These are phyloP conservation scores for Prionchulus punctatus DNA, from an alignment of 2,888 invertebrate species.

Conservation along the genomic window DNA sequence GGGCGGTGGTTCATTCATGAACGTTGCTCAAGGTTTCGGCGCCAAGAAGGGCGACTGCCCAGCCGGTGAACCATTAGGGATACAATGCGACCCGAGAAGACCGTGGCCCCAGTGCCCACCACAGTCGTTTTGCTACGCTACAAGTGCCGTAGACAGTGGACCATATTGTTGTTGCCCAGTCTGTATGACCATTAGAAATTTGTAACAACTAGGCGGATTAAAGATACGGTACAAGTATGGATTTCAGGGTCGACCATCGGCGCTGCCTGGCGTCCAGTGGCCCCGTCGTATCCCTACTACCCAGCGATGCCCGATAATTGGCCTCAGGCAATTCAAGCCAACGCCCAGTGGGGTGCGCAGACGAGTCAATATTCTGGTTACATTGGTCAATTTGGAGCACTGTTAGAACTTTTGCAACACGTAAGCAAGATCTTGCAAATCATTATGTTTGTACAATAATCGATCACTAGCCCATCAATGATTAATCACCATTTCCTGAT, in stretches of 20 bases:
- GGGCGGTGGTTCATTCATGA: no score
- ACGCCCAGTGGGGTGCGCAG: background rate
- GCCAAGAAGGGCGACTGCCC: conserved; percentile 5
- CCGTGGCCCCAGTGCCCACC: conserved; percentile 33
- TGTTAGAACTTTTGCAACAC: no score
- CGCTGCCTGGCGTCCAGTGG: conserved; percentile 28
- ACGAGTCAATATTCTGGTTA: background rate
- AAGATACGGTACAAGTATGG: no score
- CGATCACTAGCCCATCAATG: no score
- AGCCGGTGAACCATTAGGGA: conserved; percentile 19
- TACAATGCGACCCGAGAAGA: conserved; percentile 30
- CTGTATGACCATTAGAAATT: conserved; percentile 17
- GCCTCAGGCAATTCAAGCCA: conserved; percentile 15
- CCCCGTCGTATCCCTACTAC: conserved; percentile 31
- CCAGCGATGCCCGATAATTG: conserved; percentile 31
- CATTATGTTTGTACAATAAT: no score
- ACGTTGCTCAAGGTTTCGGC: no score
- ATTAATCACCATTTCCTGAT: no score
- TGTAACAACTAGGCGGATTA: conserved; percentile 10
- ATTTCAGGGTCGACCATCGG: conserved; percentile 29
- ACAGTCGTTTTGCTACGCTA: conserved; percentile 30
- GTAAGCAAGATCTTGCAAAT: no score
- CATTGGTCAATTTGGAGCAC: background rate
- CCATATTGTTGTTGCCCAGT: conserved; percentile 32
- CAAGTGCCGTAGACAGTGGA: conserved; percentile 31